These are phyloP conservation scores for Ennomos fuscantarius DNA, from an alignment of 2,888 invertebrate genomes.

Conservation along the genomic window DNA sequence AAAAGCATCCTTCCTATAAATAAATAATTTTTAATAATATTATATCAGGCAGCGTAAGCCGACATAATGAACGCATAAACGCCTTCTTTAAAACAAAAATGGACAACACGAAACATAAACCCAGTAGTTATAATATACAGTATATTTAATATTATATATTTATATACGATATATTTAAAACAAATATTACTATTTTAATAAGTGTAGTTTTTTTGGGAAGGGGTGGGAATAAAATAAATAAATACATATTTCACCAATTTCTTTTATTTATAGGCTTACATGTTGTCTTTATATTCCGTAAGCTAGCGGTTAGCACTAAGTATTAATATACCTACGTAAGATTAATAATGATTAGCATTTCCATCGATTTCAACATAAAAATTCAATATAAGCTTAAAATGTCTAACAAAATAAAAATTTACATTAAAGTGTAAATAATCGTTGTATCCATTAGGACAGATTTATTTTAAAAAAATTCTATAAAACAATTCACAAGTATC, in stretches of 20 bases:
- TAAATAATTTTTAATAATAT: too few species aligned
- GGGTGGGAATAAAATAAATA: slow-evolving; percentile 49
- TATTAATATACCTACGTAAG: slow-evolving; percentile 48
- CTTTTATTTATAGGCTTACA: slow-evolving; percentile 75
- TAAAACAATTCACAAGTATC: slow-evolving; percentile 65
- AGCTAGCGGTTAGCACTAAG: slow-evolving; percentile 65
- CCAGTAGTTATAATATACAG: not conserved
- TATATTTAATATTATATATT: not conserved
- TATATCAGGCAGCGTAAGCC: too few species aligned
- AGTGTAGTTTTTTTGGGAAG: not conserved
- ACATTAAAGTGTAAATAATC: slow-evolving; percentile 74
- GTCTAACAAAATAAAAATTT: slow-evolving; percentile 79
- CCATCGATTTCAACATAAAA: slow-evolving; percentile 39
- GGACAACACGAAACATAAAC: not conserved
- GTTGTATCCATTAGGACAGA: slow-evolving; percentile 74
- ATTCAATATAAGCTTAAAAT: slow-evolving; percentile 61
- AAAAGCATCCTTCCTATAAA: slow-evolving; percentile 5
- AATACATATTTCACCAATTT: slow-evolving; percentile 70
- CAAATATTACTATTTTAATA: not conserved
- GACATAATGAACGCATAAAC: not conserved
- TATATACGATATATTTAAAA: not conserved
- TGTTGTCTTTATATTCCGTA: slow-evolving; percentile 59
- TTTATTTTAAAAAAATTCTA: slow-evolving; percentile 63
- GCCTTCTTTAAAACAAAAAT: slow-evolving; percentile 2
- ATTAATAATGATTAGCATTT: slow-evolving; percentile 45